Base-by-base conservation (phyloP, 92 coral and sea anemone genomes). In the Heteractis magnifica region DNA sequence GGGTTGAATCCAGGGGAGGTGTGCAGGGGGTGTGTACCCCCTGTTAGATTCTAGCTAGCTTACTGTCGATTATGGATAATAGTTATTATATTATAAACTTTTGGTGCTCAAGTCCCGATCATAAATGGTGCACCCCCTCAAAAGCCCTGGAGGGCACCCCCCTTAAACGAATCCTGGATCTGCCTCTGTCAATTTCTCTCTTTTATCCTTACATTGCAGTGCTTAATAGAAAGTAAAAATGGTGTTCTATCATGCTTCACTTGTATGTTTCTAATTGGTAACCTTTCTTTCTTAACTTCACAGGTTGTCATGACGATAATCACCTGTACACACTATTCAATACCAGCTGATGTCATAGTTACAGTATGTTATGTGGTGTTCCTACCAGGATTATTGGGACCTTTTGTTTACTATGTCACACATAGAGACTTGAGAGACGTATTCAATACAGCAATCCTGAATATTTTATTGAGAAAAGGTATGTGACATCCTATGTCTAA, bases 221-320 rank as follows among this genome's bases (percentile, higher is more conserved):
- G 44, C 44, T 34, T 34, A 34, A 34, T 34, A 34, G 44, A 34
- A 34, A 34, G 44, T 34, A 34, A 34, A 34, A 34, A 34, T 34
- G 44, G 3, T 34, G 44, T 34, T 34, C 44, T 34, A 62, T n/a
- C 70, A 62, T 62, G 48, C 49, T 9, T 19, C 11, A 68, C 13
- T 20, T 68, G 73, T 68, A 68, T 65, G 41, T n/a, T 53, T 6
- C 72, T 20, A 19, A 26, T 26, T 68, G 26, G 10, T 26, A 68
- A 6, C 49, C 14, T n/a, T 65, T 23, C 10, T 26, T 41, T 73
- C 13, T 49, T 51, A 3, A 15, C 20, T 10, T 74, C 9, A 5
- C 34, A 74, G 78, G 55, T 74, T 51, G 78, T 49, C 78, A 74
- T 74, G 78, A 74, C 78, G 11, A 74, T 74, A 49, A 26, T 74